Evolutionary conservation across 2,113 vertebrate species (phyloP), one percentile per base, ranked within the genome.

Genomic region (Pionites leucogaster): DNA sequence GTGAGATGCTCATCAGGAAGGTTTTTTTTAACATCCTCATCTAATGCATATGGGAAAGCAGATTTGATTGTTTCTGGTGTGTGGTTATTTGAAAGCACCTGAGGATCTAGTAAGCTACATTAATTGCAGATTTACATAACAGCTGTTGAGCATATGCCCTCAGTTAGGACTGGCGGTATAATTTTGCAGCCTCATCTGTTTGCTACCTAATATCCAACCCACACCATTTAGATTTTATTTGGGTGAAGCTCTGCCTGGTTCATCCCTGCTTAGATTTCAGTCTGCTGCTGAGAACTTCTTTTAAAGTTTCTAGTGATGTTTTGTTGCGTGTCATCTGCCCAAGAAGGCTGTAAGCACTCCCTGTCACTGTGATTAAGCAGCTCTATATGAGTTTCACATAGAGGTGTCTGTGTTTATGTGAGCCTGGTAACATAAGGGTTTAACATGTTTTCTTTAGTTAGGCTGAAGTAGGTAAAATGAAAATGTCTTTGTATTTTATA

Each of bases 91-190:
- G 80, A 88, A 92, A 76, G 88, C 86, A 97, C 95, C 95, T 96
- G 93, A 95, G 83, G 93, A 94, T 94, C 39, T 71, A 16, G 62
- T 82, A 92, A 96, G 90, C 83, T 95, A 68, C 95, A 95, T 92
- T 94, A 96, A 93, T 84, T 93, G 95, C 92, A 75, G 86, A 88
- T 93, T 96, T 95, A 52, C 65, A 35, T 47, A 95, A 75, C 96
- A 96, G 93, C 95, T 96, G 90, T 72, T 84, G 90, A 95, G 72
- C 95, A 94, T 94, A 94, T 96, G 93, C 90, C 94, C 94, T 93
- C 79, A 0, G 50, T 96, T 78, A 96, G 86, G 80, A 24, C 69
- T 44, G 80, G 80, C 93, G 86, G 47, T 60, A 81, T 86, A 59
- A 62, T 91, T 94, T 64, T 94, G 92, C 88, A 93, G 90, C 93